Conservation (phyloP, 2,888 invertebrate species). For the Sphinx pinastri region DNA sequence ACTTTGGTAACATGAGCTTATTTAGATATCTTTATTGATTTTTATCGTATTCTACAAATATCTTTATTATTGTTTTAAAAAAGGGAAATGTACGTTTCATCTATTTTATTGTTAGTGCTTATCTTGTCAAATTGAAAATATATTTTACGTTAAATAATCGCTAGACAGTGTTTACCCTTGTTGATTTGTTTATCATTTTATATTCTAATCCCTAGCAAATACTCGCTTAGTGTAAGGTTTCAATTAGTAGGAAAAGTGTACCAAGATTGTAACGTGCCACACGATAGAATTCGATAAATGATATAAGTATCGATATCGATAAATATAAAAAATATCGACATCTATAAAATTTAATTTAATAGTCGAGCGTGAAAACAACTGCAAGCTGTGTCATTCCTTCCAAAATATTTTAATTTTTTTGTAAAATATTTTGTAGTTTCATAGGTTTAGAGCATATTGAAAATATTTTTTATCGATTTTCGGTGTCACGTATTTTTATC, state of each 20-base stretch:
- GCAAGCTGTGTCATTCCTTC: conserved; percentile 19
- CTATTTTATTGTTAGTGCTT: no score
- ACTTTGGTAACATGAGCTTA: no score
- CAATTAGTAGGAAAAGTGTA: conserved; percentile 2
- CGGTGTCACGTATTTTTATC: neutral
- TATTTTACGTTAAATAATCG: neutral
- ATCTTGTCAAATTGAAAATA: no score
- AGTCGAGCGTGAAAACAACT: neutral
- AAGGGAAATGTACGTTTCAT: no score
- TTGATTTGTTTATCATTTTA: conserved; percentile 20
- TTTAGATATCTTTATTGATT: no score
- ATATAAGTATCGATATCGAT: conserved; percentile 14
- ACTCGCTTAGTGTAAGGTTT: conserved; percentile 17
- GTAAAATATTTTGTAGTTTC: conserved; percentile 7
- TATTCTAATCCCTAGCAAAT: conserved; percentile 21
- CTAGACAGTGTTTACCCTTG: conserved; percentile 15
- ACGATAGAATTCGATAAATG: conserved; percentile 4
- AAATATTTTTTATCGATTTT: conserved; percentile 20
- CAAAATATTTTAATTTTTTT: conserved; percentile 7
- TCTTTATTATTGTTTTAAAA: no score
- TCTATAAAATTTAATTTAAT: neutral
- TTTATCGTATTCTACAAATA: no score
- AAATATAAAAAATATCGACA: conserved; percentile 1
- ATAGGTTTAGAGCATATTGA: conserved; percentile 10
- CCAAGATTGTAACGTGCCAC: conserved; percentile 10